These are phyloP conservation scores for Ctena decussata DNA, from an alignment of 2,888 invertebrate genomes.

Conservation along the genomic window DNA sequence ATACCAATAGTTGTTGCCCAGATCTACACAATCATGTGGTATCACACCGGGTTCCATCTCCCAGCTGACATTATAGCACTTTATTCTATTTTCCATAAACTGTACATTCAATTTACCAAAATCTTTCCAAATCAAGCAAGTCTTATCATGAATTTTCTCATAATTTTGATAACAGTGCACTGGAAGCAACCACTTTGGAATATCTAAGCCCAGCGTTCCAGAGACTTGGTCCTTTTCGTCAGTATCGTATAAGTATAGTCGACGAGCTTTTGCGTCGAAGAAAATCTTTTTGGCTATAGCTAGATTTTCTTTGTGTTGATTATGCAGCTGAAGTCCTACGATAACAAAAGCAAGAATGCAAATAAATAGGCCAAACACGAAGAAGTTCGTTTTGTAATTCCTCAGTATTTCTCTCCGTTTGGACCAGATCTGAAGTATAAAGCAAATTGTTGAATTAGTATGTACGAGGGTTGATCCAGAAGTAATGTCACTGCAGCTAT, in stretches of 20 bases:
- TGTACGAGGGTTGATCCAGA: no score
- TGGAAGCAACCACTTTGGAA: conserved; percentile 79
- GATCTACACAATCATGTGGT: conserved; percentile 93
- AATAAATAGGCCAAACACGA: conserved; percentile 75
- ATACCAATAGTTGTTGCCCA: conserved; percentile 80
- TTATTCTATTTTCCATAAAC: conserved; percentile 58
- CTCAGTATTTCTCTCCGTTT: conserved; percentile 64
- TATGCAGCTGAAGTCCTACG: conserved; percentile 77
- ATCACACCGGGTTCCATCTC: conserved; percentile 90
- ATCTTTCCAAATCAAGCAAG: conserved; percentile 79
- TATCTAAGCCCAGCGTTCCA: conserved; percentile 69
- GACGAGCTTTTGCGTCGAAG: conserved; percentile 71
- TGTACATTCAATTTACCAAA: conserved; percentile 73
- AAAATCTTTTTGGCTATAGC: conserved; percentile 75
- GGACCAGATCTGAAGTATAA: conserved; percentile 65
- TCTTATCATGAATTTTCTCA: conserved; percentile 69
- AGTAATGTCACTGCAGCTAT: no score
- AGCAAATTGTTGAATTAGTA: no score
- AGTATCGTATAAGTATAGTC: conserved; percentile 64
- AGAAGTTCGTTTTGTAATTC: conserved; percentile 75
- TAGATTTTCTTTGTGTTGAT: conserved; percentile 65
- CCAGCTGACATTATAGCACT: conserved; percentile 95
- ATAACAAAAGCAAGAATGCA: conserved; percentile 74
- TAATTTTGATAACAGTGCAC: conserved; percentile 74
- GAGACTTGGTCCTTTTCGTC: conserved; percentile 57